Evolutionary conservation across 37 sponge, comb jelly and placozoan genomes (phyloP).

Genomic region (Halisarca cf. caerulea): DNA sequence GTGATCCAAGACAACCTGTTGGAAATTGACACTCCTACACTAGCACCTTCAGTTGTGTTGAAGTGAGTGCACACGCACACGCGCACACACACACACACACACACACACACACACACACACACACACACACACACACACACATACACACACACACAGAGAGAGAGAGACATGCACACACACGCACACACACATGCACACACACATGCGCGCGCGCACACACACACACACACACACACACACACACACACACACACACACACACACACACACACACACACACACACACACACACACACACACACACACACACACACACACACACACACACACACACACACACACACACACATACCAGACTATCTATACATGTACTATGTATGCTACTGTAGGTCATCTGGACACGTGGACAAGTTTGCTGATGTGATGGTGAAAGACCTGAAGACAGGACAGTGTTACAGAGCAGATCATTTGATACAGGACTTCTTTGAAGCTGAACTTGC

Average conservation of each 20-base stretch:
- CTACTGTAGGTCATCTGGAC: slow-evolving; percentile 89
- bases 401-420: slow-evolving; percentile 92
- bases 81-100: too few relatives aligned
- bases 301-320: background rate
- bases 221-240: background rate
- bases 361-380: background rate
- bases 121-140: background rate
- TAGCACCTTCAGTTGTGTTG: slow-evolving; percentile 87
- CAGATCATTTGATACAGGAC: slow-evolving; percentile 89
- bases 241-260: too few relatives aligned
- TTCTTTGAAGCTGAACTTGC: slow-evolving; percentile 63
- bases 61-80: slow-evolving; percentile 39
- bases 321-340: background rate
- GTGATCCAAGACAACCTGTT: slow-evolving; percentile 92
- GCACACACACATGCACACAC: background rate
- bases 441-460: slow-evolving; percentile 94
- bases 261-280: background rate
- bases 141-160: background rate
- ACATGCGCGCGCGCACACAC: background rate
- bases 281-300: background rate
- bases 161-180: background rate
- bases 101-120: background rate
- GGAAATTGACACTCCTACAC: slow-evolving; percentile 83
- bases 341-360: background rate
- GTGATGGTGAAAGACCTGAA: slow-evolving; percentile 93